Percentiles rank a stretch among this genome's conserved stretches.
Conservation (phyloP, 30 jellyfish, hydroid and myxozoan species). For the Catostylus mosaicus region DNA sequence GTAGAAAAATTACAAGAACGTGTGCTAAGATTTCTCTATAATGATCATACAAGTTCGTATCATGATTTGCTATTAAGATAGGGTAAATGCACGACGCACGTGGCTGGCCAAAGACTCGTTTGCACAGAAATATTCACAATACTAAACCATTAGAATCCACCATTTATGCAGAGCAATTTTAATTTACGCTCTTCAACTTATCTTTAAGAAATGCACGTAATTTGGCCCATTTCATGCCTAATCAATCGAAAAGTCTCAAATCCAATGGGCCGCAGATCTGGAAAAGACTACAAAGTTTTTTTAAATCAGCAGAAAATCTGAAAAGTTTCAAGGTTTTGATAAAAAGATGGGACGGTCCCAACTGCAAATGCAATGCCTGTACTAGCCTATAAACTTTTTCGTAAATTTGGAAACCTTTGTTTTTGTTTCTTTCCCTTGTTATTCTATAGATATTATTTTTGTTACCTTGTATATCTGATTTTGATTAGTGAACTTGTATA, state of each 20-base stretch:
- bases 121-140: conserved; percentile 24
- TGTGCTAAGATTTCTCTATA: conserved; percentile 10
- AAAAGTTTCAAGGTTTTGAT: conserved; percentile 4
- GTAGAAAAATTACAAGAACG: conserved; percentile 47
- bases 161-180: conserved; percentile 11
- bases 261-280: conserved; percentile 25
- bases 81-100: not conserved
- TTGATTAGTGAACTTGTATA: no score
- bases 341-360: conserved; percentile 36
- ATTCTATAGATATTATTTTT: no score
- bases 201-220: conserved; percentile 3
- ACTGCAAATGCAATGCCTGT: conserved; percentile 2
- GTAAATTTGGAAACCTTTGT: no score
- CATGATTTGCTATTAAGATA: not conserved
- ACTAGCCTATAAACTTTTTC: no score
- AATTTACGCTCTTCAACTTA: not conserved
- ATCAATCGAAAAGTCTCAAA: conserved; percentile 22
- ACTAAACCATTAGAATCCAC: not conserved
- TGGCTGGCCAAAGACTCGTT: conserved; percentile 6
- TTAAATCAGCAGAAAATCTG: conserved; percentile 31
- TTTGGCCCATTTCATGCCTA: conserved; percentile 18
- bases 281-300: conserved; percentile 4
- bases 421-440: no score
- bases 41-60: conserved; percentile 22
- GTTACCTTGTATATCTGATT: no score